A percentile compares a stretch with the other conserved stretches of the same genome.
phyloP scores from a whole-genome alignment of 2,797 vertebrate genomes.

The Aulostomus chinensis region DNA sequence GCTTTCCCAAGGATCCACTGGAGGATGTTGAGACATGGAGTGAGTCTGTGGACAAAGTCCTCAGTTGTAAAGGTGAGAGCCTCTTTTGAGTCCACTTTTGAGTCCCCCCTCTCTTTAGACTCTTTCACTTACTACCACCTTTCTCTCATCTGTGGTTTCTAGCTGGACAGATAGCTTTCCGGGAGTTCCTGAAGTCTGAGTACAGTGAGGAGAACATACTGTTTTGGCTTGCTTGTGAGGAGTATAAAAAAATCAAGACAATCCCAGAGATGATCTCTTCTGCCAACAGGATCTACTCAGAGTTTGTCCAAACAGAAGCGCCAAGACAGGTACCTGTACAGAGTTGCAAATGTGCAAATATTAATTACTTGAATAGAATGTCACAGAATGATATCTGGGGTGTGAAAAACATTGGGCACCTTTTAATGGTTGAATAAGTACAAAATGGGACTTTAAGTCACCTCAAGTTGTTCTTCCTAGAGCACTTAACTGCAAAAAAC shows the following conservation, averaged over 20 bases:
- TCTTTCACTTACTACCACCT: not conserved
- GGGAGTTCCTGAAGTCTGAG: slow-evolving; percentile 90
- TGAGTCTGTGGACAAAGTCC: slow-evolving; percentile 90
- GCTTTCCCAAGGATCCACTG: slow-evolving; percentile 88
- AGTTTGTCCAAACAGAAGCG: slow-evolving; percentile 90
- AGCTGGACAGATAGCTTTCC: slow-evolving; percentile 91
- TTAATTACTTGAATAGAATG: no score
- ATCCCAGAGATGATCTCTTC: slow-evolving; percentile 84
- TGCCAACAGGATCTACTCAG: slow-evolving; percentile 91
- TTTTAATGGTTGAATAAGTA: no score
- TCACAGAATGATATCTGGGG: no score
- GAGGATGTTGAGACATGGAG: slow-evolving; percentile 83
- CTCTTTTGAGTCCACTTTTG: not conserved
- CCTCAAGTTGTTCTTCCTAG: no score
- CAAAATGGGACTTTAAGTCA: no score
- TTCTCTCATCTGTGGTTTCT: slow-evolving; percentile 11
- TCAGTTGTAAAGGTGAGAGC: slow-evolving; percentile 89
- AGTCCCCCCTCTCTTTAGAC: not conserved
- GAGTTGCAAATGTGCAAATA: no score
- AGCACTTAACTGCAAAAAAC: no score
- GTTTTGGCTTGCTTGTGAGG: slow-evolving; percentile 94
- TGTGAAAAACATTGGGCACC: no score
- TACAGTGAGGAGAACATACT: slow-evolving; percentile 97
- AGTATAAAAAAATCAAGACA: slow-evolving; percentile 90
- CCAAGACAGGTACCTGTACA: slow-evolving; percentile 88